Evolutionary conservation across 2,113 vertebrate species (phyloP).

Genomic region (Sylvilagus bachmani): DNA sequence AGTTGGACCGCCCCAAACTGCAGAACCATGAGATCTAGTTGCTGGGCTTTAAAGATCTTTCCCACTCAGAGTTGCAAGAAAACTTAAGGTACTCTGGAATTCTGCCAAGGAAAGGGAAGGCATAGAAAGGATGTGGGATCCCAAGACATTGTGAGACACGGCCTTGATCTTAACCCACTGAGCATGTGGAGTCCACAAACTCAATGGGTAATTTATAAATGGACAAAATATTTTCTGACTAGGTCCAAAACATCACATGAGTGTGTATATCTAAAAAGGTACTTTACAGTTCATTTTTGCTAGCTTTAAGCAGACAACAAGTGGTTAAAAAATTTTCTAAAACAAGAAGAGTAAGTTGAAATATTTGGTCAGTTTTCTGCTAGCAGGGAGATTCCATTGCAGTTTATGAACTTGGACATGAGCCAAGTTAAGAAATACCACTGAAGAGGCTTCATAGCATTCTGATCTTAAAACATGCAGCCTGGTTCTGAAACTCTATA

Average conservation of each 20-base stretch:
- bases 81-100: neutral
- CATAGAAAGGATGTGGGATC: neutral
- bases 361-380: constrained; percentile 2
- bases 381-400: neutral
- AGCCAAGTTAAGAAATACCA: constrained; percentile 23
- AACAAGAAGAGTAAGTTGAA: neutral
- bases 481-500: neutral
- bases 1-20: neutral
- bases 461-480: neutral
- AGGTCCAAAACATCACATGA: neutral
- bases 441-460: neutral
- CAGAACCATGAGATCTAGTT: neutral
- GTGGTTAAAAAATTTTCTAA: constrained; percentile 25
- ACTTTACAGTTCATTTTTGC: neutral
- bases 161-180: neutral
- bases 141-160: neutral
- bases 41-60: neutral
- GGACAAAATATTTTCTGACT: neutral
- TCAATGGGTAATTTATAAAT: neutral
- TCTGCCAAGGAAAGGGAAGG: neutral
- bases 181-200: neutral
- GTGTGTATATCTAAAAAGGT: neutral
- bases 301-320: constrained; percentile 30
- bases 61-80: neutral
- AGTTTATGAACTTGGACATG: neutral